These are phyloP conservation scores for Hafferia zeledoni DNA, from an alignment of 2,797 vertebrate genomes.

Conservation along the genomic window DNA sequence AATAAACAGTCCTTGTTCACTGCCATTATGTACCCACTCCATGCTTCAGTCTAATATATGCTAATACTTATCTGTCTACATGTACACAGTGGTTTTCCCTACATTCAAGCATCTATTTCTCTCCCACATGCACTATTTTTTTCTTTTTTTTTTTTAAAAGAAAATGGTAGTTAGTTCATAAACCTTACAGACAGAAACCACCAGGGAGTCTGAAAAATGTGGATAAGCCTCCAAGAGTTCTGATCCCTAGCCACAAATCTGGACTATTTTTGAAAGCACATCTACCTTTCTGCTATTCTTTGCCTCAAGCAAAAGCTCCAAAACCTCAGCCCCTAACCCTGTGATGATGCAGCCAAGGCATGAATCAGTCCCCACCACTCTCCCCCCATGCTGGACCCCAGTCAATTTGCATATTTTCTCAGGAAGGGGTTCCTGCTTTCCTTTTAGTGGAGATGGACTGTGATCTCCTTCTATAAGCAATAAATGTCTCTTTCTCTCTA, in stretches of 20 bases:
- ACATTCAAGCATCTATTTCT: not conserved
- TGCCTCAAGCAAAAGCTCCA: constrained; percentile 40
- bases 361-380: constrained; percentile 3
- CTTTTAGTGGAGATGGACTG: constrained; percentile 4
- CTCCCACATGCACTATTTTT: not conserved
- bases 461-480: constrained; percentile 52
- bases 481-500: not conserved
- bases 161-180: constrained; percentile 35
- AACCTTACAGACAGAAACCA: constrained; percentile 47
- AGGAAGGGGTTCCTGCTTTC: constrained; percentile 46
- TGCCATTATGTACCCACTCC: not conserved
- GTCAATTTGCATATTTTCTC: constrained; percentile 36
- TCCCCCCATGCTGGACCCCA: not conserved
- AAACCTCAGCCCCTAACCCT: not conserved
- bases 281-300: constrained; percentile 55
- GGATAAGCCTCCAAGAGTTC: constrained; percentile 35
- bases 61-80: constrained; percentile 7
- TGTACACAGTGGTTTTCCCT: not conserved
- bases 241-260: constrained; percentile 52
- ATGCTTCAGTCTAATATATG: not conserved
- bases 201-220: constrained; percentile 56
- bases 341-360: constrained; percentile 46
- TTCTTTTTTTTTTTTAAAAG: not conserved
- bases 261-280: constrained; percentile 50
- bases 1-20: constrained; percentile 27